These are phyloP conservation scores for Crambe crambe DNA, from an alignment of 37 sponge, comb jelly and placozoan species.

Conservation along the genomic window DNA sequence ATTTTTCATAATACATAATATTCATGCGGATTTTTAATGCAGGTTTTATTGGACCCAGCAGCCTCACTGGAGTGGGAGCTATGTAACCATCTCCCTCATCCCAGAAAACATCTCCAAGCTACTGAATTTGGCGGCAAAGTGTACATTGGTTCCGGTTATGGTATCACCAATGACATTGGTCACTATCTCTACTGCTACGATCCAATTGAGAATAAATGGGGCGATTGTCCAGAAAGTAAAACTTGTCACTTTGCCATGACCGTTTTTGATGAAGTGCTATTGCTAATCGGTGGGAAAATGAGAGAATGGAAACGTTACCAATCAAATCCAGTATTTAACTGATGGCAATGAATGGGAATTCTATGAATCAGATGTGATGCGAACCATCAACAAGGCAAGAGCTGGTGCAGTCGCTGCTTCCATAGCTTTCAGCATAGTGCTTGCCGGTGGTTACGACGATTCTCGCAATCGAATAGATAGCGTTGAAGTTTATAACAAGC, in stretches of 20 bases:
- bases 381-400: conserved; percentile 10
- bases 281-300: conserved; percentile 24
- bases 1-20: no score
- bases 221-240: not conserved
- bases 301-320: no score
- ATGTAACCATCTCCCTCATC: not conserved
- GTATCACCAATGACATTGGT: not conserved
- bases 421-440: not conserved
- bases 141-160: conserved; percentile 24
- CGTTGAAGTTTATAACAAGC: conserved; percentile 19
- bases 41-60: not conserved
- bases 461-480: not conserved
- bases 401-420: not conserved
- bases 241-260: conserved; percentile 13
- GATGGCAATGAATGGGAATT: not conserved
- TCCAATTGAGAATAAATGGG: conserved; percentile 6
- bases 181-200: not conserved
- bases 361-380: not conserved
- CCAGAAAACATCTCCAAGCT: conserved; percentile 15
- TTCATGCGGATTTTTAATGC: no score
- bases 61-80: conserved; percentile 1
- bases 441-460: conserved; percentile 24
- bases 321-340: not conserved
- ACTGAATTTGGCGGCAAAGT: conserved; percentile 1
- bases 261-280: conserved; percentile 1